Base-by-base conservation (phyloP, 2,888 invertebrate species). In the Lydus trimaculatus region DNA sequence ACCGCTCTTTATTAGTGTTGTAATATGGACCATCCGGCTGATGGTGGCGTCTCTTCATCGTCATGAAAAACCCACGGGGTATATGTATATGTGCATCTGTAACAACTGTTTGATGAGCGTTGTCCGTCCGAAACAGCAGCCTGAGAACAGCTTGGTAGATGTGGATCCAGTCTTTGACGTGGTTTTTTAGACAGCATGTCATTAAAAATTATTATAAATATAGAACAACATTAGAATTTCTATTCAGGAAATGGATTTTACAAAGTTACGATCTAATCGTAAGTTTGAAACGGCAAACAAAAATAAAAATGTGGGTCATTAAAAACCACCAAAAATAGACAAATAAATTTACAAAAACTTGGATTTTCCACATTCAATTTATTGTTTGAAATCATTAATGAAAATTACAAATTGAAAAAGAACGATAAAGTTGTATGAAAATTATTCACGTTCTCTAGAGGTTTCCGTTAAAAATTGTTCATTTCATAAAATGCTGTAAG, bases 1-100 rank as follows among this genome's bases (percentile, higher is more conserved):
- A 80, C 83, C 83, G 82, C 82, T 75, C 78, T 76, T 77, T 79
- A 79, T 77, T 76, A 70, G 70, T 17, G 61, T 48, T 64, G 70
- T 69, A 62, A 67, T 71, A 67, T 65, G 72, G 72, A 75, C 74
- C 75, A 75, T 75, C 76, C 73, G 76, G 71, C 71, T 63, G 63
- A 60, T 25, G 60, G 31, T 63, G 61, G 58, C 67, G 68, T 66
- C 63, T 28, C 33, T 25, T n/a, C 39, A 17, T 43, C 39, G 6
- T 43, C 13, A 36, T 36, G 33, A 6, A 39, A 20, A 63, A 33
- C 48, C 60, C 56, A 17, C 71, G 64, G 71, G 71, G 63, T 39
- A 39, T 61, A 66, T 33, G 36, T 4, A 3, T 31, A 36, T 28
- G 28, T 4, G 28, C 71, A 71, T 71, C 71, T 71, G 71, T 64